Conservation (phyloP, 2,888 invertebrate species). For the Phyto melanocephala region DNA sequence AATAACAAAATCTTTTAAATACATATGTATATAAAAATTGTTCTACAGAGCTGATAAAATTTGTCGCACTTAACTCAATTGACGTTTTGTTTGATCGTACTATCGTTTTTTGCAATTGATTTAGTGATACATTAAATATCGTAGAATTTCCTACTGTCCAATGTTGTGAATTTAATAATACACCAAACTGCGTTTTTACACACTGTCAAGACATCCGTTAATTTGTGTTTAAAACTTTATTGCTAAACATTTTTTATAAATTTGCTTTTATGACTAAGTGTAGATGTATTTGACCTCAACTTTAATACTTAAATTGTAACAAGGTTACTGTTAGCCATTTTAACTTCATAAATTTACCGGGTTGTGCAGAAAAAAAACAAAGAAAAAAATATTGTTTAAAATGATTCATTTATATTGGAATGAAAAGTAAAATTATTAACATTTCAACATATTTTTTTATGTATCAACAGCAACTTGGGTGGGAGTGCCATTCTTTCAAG, state of each 20-base stretch:
- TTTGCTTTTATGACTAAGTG: no score
- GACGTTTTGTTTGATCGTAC: no score
- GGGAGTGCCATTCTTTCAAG: conserved; percentile 33
- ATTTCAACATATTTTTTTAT: background rate
- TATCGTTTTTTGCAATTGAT: no score
- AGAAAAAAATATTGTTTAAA: background rate
- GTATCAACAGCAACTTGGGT: background rate
- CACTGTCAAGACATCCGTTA: background rate
- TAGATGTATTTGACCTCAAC: background rate
- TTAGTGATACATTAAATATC: no score
- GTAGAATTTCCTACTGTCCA: no score
- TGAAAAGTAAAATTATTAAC: background rate
- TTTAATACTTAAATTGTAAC: background rate
- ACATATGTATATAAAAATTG: no score
- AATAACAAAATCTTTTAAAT: no score
- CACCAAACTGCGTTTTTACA: no score
- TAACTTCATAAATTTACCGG: background rate
- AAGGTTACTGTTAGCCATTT: conserved; percentile 5
- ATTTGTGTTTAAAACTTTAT: background rate
- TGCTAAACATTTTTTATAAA: background rate
- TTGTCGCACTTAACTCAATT: no score
- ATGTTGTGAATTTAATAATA: no score
- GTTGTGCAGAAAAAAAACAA: no score
- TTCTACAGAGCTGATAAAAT: no score
- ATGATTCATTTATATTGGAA: conserved; percentile 41